Evolutionary conservation across 2,797 vertebrate genomes (phyloP), one percentile per base, ranked within the genome.

Genomic region (Cyclopterus lumpus): DNA sequence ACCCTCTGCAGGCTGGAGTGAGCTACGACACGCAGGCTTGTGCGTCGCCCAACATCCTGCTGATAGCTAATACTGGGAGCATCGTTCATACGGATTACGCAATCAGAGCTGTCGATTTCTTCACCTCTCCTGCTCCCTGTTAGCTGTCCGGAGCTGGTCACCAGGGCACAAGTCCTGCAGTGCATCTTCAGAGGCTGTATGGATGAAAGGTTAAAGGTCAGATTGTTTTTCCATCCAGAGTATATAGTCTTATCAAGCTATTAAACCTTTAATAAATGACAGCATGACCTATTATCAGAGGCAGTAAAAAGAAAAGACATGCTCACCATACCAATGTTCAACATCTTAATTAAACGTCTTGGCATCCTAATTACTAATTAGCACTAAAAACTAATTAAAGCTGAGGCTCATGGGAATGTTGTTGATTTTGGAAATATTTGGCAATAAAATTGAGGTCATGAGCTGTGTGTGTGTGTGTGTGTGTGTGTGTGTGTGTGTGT

Each of bases 51-150:
- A 0, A 98, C 96, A 0, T 98, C 96, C 3, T 5, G 89, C 9
- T 94, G 93, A 0, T 95, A 95, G 12, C 94, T 93, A 0, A 90
- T 76, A 20, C 93, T 96, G 26, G 97, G 97, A 0, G 97, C 97
- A 0, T 98, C 96, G 0, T 98, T 98, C 97, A 97, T 98, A 16
- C 97, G 96, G 73, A 98, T 97, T 24, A 97, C 95, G 0, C 97
- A 98, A 75, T 97, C 96, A 0, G 95, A 93, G 73, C 86, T 84
- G 87, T 98, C 97, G 0, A 98, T 97, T 48, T 94, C 94, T 69
- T 88, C 66, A 0, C 97, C 96, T 72, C 92, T 94, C 14, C 81
- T 83, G 75, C 95, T 94, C 28, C 89, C 92, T 15, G 93, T 94
- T 32, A 98, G 94, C 57, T 97, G 97, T 24, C 97, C 97, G 0